Conservation (phyloP, 2,113 vertebrate species). For the Polypterus bichir region DNA sequence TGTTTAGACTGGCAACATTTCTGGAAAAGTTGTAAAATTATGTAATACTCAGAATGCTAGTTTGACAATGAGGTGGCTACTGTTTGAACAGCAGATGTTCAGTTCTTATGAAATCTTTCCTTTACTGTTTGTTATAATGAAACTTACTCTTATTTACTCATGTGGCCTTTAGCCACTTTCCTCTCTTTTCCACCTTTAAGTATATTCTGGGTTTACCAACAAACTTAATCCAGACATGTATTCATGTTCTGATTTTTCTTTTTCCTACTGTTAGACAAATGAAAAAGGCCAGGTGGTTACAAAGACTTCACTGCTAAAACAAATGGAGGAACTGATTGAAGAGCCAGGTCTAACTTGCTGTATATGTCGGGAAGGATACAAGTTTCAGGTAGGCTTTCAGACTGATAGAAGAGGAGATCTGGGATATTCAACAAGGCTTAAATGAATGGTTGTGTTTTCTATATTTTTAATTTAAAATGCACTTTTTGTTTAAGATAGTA, state of each 20-base stretch:
- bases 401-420: too few relatives aligned
- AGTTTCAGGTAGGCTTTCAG: conserved; percentile 72
- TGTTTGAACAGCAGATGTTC: too few relatives aligned
- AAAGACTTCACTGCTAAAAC: conserved; percentile 87
- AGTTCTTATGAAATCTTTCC: too few relatives aligned
- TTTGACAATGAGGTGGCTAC: too few relatives aligned
- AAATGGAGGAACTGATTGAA: conserved; percentile 98
- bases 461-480: too few relatives aligned
- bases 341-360: conserved; percentile 94
- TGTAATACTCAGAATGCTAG: too few relatives aligned
- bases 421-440: too few relatives aligned
- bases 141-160: not conserved
- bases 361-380: conserved; percentile 95
- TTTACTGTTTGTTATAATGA: not conserved
- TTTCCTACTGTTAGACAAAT: conserved; percentile 63
- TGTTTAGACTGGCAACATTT: too few relatives aligned
- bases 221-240: not conserved
- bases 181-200: not conserved
- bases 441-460: too few relatives aligned
- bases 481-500: too few relatives aligned
- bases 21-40: too few relatives aligned
- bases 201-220: not conserved
- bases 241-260: conserved; percentile 5
- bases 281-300: conserved; percentile 97
- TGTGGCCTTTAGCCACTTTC: not conserved